Base-by-base conservation (phyloP, 2,888 invertebrate species). In the Microctonus brassicae region DNA sequence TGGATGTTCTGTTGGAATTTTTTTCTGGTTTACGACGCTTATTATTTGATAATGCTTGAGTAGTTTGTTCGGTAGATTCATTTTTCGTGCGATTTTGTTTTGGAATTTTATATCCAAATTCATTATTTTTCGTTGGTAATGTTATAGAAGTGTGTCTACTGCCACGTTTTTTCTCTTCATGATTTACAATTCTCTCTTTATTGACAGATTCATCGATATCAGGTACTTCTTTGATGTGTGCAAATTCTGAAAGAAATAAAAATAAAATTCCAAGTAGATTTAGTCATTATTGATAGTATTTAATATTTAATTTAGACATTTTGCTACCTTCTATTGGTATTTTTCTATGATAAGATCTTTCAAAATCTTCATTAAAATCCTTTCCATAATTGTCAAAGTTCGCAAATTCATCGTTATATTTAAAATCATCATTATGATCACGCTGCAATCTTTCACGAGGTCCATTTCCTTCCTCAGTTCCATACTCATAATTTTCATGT, bases 311-410 rank as follows among this genome's bases (percentile, higher is more conserved):
- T 1, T 20, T 17, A 47, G 22, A 7, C 17, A 61, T 34, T 9
- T 36, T 77, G 78, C 68, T 74, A 83, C 84, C 77, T 58, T 77
- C 77, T 67, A 76, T 79, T 1, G 82, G 78, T 26, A 74, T 42
- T 29, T 82, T 77, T 64, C 77, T 70, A 26, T 66, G 73, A 26
- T 82, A 82, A 39, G 80, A 80, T 2, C 79, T 77, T 33, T 81
- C 82, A 33, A 80, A 83, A 55, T 82, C 83, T n/a, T 79, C 75
- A 3, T 83, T 81, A 5, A 79, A 81, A 20, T 82, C 78, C 13
- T 78, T 75, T 0, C 77, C 80, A 34, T 77, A 78, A 55, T 76
- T 78, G 52, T 69, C 78, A 20, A 68, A 77, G 33, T 70, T 29
- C 42, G 57, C 17, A 67, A 34, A 66, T 64, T 60, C 13, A 65